Evolutionary conservation across 2,113 vertebrate species (phyloP).

Genomic region (Helogale parvula): DNA sequence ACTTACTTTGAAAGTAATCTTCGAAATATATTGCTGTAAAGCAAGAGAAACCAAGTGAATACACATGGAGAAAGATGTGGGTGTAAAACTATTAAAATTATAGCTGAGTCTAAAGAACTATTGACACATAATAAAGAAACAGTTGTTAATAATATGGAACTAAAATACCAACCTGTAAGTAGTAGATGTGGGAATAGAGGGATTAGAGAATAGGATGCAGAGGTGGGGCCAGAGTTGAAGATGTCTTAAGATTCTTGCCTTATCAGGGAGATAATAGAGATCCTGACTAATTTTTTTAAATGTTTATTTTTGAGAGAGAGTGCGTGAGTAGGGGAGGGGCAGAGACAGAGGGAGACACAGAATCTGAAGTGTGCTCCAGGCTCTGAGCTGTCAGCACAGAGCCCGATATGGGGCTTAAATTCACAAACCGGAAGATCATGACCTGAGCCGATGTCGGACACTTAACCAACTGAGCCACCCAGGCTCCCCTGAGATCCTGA

Average conservation of each 20-base stretch:
- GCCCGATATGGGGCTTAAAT: background rate
- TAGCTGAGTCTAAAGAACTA: background rate
- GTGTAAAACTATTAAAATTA: background rate
- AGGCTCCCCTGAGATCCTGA: background rate
- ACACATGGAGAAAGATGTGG: background rate
- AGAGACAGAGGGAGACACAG: background rate
- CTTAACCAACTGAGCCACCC: background rate
- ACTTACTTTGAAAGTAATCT: conserved; percentile 28
- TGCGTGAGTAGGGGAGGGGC: background rate
- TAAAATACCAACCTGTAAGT: background rate
- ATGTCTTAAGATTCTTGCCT: background rate
- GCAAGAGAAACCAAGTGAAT: background rate
- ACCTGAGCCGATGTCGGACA: background rate
- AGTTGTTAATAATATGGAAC: background rate
- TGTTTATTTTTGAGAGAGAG: too few relatives aligned
- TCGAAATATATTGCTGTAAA: background rate
- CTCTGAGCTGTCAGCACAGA: background rate
- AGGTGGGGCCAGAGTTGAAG: background rate
- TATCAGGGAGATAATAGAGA: background rate
- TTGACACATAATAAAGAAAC: background rate
- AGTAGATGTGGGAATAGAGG: background rate
- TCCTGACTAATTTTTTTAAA: background rate
- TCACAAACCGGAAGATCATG: background rate
- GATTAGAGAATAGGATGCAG: background rate
- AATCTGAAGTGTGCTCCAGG: background rate